Evolutionary conservation across 1,140 invertebrate genomes (phyloP), one percentile per base, ranked within the genome.

Genomic region (Periplaneta americana): DNA sequence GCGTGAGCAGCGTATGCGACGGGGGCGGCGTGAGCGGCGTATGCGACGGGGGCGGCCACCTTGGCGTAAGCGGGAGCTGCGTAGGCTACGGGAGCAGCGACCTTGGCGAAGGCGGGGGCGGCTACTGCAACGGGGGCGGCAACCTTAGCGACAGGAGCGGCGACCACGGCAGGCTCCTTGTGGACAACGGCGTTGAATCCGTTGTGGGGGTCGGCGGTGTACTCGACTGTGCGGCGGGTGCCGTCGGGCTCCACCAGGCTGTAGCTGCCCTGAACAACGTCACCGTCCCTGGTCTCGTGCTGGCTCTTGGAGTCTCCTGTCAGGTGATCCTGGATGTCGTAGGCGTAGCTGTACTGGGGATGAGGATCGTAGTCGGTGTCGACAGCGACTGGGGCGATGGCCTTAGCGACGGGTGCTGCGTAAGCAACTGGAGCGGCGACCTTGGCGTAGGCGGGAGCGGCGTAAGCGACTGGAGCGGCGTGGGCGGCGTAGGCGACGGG

Each of bases 371-470:
- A 78, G 82, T 84, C 83, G 74, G 81, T 79, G 81, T 82, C 77
- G 37, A 82, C 74, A 74, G 81, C 85, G 28, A 85, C 80, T 74
- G 86, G 85, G 10, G 85, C 84, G 34, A 32, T 32, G 34, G 34
- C 81, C 22, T 34, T 35, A 1, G 85, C 86, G 9, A 85, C 13
- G 2, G 83, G 83, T 0, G 84, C 82, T 31, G 85, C 83, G 66
- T 87, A 89, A 28, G 88, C 86, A 3, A 87, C 57, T 1, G 88
- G 88, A 17, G 87, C 88, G 10, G 86, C 85, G 75, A 87, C 85
- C 6, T 86, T 84, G 9, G 86, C 84, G 33, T 87, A 88, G 1
- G 86, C 85, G 31, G 88, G 84, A 80, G 88, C 86, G 78, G 88
- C 85, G 36, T 34, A 79, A 36, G 83, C 81, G 28, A 81, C 84